Evolutionary conservation across 92 coral and sea anemone genomes (phyloP), one percentile per base, ranked within the genome.

Genomic region (Actinostola sp.): DNA sequence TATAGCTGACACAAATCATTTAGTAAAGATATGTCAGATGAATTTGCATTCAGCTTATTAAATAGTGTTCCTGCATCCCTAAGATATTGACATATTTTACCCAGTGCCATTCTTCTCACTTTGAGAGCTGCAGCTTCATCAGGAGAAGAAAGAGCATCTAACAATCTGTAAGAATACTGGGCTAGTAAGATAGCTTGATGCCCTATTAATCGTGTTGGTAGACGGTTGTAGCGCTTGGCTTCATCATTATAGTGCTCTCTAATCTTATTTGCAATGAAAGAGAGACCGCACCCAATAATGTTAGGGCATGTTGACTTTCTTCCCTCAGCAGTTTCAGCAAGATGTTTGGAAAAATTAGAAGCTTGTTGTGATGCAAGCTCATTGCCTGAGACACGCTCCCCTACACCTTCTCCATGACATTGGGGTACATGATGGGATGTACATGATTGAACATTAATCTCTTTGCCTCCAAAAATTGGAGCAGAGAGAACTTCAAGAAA

Each of bases 121-220:
- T 66, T 44, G 56, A 39, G 67, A n/a, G 76, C 83, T 41, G 23
- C 46, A 27, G 83, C 43, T 77, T 77, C 75, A 42, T 59, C 41
- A 1, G 71, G 75, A 31, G 20, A 23, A 16, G 17, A 33, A 25
- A 67, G 74, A 32, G 63, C 27, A 67, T 77, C 83, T 12, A 77
- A 29, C 21, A 77, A 42, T 25, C 64, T 21, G 30, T 66, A 53
- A 19, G 34, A 21, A 66, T 66, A 58, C 36, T 41, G 27, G 25
- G 83, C 75, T 31, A 78, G 53, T 67, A 60, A 30, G 17, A 78
- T 36, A 23, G 83, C 83, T 49, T 78, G 83, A 25, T 68, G 59
- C 15, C 83, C 76, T 43, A 78, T 78, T 11, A 68, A 39, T 27
- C 83, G 26, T 58, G 44, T 43, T 20, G 76, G 53, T 9, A 78